Conservation (phyloP, 2,113 vertebrate genomes). For the Pseudorasbora parva region DNA sequence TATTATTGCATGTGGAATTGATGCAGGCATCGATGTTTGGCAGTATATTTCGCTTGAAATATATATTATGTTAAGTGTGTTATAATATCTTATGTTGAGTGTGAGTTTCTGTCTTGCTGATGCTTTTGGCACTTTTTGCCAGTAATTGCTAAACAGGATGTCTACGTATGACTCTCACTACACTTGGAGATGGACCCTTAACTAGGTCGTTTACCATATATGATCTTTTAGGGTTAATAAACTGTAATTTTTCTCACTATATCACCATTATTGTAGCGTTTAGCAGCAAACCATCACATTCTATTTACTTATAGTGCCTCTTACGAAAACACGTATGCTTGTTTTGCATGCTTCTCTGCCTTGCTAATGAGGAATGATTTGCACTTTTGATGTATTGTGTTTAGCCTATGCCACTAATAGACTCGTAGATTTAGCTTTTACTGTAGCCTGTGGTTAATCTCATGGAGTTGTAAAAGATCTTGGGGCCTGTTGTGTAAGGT, state of each 20-base stretch:
- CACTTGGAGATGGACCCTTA: background rate
- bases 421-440: background rate
- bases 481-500: conserved; percentile 8
- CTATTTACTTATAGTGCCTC: background rate
- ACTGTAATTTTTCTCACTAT: background rate
- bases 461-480: background rate
- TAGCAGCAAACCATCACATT: background rate
- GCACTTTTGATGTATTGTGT: conserved; percentile 11
- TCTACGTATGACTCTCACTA: conserved; percentile 3
- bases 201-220: background rate
- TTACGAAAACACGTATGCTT: conserved; percentile 1
- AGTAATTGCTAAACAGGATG: conserved; percentile 19
- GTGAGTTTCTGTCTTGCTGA: background rate
- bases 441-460: conserved; percentile 3
- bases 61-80: background rate
- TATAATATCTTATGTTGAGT: background rate
- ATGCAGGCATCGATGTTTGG: background rate
- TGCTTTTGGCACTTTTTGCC: conserved; percentile 23
- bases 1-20: background rate
- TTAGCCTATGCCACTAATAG: background rate
- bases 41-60: background rate
- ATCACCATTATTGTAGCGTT: background rate
- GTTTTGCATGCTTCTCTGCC: conserved; percentile 31
- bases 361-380: conserved; percentile 35
- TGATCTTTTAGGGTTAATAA: background rate